Conservation (phyloP, 2,888 invertebrate genomes). For the Clepsis dumicolana region DNA sequence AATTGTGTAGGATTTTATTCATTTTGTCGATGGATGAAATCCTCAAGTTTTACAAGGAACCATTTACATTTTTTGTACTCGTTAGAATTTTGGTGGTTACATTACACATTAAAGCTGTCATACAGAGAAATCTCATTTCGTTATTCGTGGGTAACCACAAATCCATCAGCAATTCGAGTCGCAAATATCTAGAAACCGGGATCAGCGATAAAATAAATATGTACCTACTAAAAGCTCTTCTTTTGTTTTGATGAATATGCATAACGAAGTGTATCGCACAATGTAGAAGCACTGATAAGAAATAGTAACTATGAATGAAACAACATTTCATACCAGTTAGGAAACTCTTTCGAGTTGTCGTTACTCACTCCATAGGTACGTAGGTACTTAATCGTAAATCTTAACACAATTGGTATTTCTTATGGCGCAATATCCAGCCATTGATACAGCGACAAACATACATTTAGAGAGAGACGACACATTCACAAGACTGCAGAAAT, state of each 20-base stretch:
- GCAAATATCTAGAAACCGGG: too few relatives aligned
- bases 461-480: neutral
- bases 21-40: neutral
- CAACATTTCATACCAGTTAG: neutral
- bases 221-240: too few relatives aligned
- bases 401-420: neutral
- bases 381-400: neutral
- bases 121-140: too few relatives aligned
- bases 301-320: neutral
- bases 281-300: neutral
- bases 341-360: neutral
- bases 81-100: too few relatives aligned
- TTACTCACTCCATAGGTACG: neutral
- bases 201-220: too few relatives aligned
- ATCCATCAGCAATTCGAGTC: too few relatives aligned
- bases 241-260: neutral
- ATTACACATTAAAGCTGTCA: too few relatives aligned
- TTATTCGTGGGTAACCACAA: too few relatives aligned
- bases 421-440: neutral
- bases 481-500: neutral
- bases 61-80: neutral
- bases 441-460: neutral
- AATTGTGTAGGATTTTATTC: conserved; percentile 6
- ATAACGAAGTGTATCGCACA: neutral
- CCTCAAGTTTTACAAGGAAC: neutral